A percentile compares a stretch with the other conserved stretches of the same genome.
Evolutionary conservation across 2,797 vertebrate genomes (phyloP).

Genomic region (Smutsia temminckii): DNA sequence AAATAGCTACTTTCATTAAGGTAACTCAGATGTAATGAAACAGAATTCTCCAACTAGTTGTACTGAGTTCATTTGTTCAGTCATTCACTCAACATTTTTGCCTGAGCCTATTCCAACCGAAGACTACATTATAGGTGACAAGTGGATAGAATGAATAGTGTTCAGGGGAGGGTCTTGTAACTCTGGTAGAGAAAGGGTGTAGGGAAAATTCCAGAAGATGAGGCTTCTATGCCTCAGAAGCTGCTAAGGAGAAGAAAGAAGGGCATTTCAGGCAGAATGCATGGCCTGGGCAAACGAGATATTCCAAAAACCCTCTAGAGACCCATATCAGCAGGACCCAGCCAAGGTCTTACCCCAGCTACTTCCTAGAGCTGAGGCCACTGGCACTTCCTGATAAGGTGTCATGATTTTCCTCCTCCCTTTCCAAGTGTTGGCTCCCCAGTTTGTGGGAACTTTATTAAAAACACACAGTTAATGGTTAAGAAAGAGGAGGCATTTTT

Average conservation of each 20-base stretch:
- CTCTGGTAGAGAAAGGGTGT: not conserved
- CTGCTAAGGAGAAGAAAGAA: not conserved
- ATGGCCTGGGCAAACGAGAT: not conserved
- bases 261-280: not conserved
- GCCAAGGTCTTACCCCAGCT: conserved; percentile 39
- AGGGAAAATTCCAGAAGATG: conserved; percentile 21
- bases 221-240: not conserved
- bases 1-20: not conserved
- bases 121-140: not conserved
- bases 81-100: not conserved
- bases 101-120: not conserved
- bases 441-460: conserved; percentile 85
- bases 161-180: not conserved
- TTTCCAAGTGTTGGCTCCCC: conserved; percentile 81
- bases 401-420: conserved; percentile 78
- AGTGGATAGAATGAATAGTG: not conserved
- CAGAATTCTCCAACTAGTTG: not conserved
- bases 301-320: conserved; percentile 39
- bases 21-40: not conserved
- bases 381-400: conserved; percentile 50
- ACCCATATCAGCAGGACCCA: not conserved
- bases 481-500: conserved; percentile 72
- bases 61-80: not conserved
- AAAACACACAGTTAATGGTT: conserved; percentile 84
- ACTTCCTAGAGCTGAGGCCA: conserved; percentile 44